Percentiles rank a stretch among this genome's conserved stretches.
Conservation (phyloP, 2,797 vertebrate genomes). For the Protonibea diacanthus region DNA sequence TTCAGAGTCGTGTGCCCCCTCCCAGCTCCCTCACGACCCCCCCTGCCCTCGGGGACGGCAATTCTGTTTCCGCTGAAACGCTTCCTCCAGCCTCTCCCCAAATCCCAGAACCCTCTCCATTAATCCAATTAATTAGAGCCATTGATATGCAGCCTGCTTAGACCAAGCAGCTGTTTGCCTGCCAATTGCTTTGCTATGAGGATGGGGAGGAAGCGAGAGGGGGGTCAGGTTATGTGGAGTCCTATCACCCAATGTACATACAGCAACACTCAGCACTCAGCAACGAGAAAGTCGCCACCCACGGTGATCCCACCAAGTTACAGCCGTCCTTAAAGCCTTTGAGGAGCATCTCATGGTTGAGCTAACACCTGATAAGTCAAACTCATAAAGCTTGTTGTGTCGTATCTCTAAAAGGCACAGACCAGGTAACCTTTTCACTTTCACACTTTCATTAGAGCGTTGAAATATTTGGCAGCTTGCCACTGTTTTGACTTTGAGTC, state of each 20-base stretch:
- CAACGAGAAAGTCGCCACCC: slow-evolving; percentile 60
- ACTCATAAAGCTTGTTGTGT: slow-evolving; percentile 50
- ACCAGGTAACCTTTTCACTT: slow-evolving; percentile 60
- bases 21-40: slow-evolving; percentile 76
- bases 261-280: slow-evolving; percentile 64
- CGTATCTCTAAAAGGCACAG: slow-evolving; percentile 51
- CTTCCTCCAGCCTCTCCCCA: slow-evolving; percentile 90
- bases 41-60: slow-evolving; percentile 90
- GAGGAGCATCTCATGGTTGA: slow-evolving; percentile 45
- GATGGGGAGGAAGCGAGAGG: slow-evolving; percentile 8
- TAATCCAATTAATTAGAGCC: slow-evolving; percentile 99
- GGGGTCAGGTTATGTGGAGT: slow-evolving; percentile 60
- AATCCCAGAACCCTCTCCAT: slow-evolving; percentile 94
- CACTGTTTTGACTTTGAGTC: slow-evolving; percentile 44
- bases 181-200: slow-evolving; percentile 80
- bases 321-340: slow-evolving; percentile 25
- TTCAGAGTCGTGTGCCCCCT: slow-evolving; percentile 86
- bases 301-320: slow-evolving; percentile 49
- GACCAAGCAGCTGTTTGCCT: slow-evolving; percentile 91
- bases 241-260: slow-evolving; percentile 63
- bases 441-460: slow-evolving; percentile 50
- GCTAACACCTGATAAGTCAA: slow-evolving; percentile 48
- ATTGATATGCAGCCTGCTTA: slow-evolving; percentile 91
- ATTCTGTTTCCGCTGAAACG: slow-evolving; percentile 92
- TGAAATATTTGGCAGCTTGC: slow-evolving; percentile 52